phyloP scores from a whole-genome alignment of 2,888 invertebrate genomes.

The Drosophila mimica region DNA sequence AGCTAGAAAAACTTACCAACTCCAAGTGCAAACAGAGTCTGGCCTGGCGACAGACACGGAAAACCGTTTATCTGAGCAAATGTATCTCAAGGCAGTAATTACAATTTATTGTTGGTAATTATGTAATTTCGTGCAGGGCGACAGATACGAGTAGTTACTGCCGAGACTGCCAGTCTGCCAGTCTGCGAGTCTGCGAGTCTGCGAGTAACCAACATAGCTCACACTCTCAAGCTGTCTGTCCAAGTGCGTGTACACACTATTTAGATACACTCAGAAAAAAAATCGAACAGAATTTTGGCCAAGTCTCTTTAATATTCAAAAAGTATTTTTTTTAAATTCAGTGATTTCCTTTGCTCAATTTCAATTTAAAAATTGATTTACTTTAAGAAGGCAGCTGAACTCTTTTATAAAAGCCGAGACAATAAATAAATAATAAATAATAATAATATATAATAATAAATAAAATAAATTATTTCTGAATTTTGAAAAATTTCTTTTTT shows the following conservation, averaged over 20 bases:
- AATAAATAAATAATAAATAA: background rate
- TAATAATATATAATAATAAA: too few species aligned
- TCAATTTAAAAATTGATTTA: background rate
- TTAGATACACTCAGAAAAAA: slow-evolving; percentile 17
- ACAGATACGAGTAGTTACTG: slow-evolving; percentile 42
- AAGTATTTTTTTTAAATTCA: background rate
- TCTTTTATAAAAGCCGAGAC: background rate
- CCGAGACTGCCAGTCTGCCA: background rate
- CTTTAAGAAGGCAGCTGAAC: too few species aligned
- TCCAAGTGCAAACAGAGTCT: slow-evolving; percentile 39
- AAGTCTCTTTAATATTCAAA: background rate
- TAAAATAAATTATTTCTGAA: background rate
- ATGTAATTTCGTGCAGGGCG: slow-evolving; percentile 69
- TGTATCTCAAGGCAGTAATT: slow-evolving; percentile 79
- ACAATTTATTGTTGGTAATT: slow-evolving; percentile 81
- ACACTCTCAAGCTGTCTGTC: slow-evolving; percentile 29
- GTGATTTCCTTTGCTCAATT: background rate
- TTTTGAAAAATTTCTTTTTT: background rate
- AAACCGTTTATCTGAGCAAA: slow-evolving; percentile 66
- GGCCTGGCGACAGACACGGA: slow-evolving; percentile 49
- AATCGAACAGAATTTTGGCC: accelerated
- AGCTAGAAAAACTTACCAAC: slow-evolving; percentile 30
- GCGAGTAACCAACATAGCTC: background rate
- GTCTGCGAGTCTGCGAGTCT: background rate
- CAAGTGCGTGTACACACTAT: slow-evolving; percentile 50